Conservation (phyloP, 2,113 vertebrate species). For the Rattus norvegicus region GRCr8 NC_086024.1:95962001-95962500, state of each 20-base stretch:
- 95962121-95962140: not conserved
- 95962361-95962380: too few relatives aligned
- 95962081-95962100: too few relatives aligned
- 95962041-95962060: not conserved
- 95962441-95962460: not conserved
- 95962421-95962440: not conserved
- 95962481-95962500: not conserved
- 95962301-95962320: not conserved
- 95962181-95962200: not conserved
- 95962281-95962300: not conserved
- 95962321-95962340: not conserved
- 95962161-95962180: not conserved
- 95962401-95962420: not conserved
- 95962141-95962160: not conserved
- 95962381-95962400: not conserved
- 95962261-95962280: not conserved
- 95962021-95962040: not conserved
- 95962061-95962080: not conserved
- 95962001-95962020: not conserved
- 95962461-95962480: not conserved
- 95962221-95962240: not conserved
- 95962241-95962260: not conserved
- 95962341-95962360: not conserved
- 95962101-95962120: not conserved
- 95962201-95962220: not conserved